A percentile compares a stretch with the other conserved stretches of the same genome.
Evolutionary conservation across 2,888 invertebrate genomes (phyloP).

Genomic region (Volucella bombylans): DNA sequence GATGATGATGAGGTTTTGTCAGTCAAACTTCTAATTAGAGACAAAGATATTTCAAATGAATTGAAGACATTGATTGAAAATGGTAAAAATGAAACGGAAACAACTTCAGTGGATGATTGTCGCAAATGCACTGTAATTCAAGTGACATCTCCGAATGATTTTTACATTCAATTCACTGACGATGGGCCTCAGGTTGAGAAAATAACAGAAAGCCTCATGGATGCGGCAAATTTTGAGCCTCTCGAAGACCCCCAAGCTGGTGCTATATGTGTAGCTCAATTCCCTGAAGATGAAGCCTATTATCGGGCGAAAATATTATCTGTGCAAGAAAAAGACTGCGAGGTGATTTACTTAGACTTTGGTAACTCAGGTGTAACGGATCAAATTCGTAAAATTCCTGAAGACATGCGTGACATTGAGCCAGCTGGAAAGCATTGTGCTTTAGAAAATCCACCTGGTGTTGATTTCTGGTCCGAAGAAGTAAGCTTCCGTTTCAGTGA

Average conservation of each 20-base stretch:
- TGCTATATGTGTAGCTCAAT: slow-evolving; percentile 89
- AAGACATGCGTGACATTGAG: slow-evolving; percentile 84
- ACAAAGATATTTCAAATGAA: slow-evolving; percentile 83
- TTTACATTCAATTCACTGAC: slow-evolving; percentile 87
- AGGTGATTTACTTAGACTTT: slow-evolving; percentile 89
- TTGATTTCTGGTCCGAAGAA: slow-evolving; percentile 85
- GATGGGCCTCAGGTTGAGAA: slow-evolving; percentile 79
- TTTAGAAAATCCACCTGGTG: slow-evolving; percentile 82
- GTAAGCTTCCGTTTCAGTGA: slow-evolving; percentile 86
- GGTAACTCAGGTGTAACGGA: slow-evolving; percentile 86
- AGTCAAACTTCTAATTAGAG: slow-evolving; percentile 85
- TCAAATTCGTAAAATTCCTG: slow-evolving; percentile 85
- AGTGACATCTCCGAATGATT: slow-evolving; percentile 87
- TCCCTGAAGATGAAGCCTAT: slow-evolving; percentile 92
- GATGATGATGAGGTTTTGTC: slow-evolving; percentile 83
- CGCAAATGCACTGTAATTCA: slow-evolving; percentile 87
- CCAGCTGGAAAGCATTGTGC: slow-evolving; percentile 86
- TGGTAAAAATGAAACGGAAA: slow-evolving; percentile 74
- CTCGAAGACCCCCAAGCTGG: slow-evolving; percentile 82
- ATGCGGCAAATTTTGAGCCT: slow-evolving; percentile 77
- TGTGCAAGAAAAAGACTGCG: slow-evolving; percentile 88
- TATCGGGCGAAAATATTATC: slow-evolving; percentile 94
- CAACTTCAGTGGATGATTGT: slow-evolving; percentile 81
- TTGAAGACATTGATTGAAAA: slow-evolving; percentile 78
- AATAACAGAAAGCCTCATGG: slow-evolving; percentile 79